These are phyloP conservation scores for Takifugu bimaculatus DNA, from an alignment of 2,113 vertebrate genomes.

Conservation along the genomic window DNA sequence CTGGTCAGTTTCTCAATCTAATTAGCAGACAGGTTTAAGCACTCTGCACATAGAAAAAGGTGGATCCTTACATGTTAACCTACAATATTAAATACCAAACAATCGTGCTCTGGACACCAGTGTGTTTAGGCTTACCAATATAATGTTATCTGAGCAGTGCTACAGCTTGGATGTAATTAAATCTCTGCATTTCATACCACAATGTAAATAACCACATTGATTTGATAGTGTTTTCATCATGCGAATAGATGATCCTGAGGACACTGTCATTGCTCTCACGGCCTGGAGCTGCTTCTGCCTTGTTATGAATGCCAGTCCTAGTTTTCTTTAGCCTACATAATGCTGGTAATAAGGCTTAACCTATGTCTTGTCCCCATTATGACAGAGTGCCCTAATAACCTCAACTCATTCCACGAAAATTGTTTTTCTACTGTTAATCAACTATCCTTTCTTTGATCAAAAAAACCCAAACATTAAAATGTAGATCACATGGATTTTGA, in stretches of 20 bases:
- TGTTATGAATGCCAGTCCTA: slow-evolving; percentile 5
- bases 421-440: neutral
- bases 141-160: too few species aligned
- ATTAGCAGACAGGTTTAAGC: slow-evolving; percentile 27
- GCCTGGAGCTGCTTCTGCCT: neutral
- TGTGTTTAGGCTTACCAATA: too few species aligned
- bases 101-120: neutral
- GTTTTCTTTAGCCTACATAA: slow-evolving; percentile 3
- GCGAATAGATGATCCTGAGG: too few species aligned
- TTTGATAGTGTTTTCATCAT: too few species aligned
- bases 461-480: too few species aligned
- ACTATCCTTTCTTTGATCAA: neutral
- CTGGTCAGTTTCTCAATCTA: slow-evolving; percentile 13
- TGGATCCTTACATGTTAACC: slow-evolving; percentile 35
- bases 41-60: neutral
- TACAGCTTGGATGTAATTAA: too few species aligned
- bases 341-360: slow-evolving; percentile 38
- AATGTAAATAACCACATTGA: too few species aligned
- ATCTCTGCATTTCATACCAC: too few species aligned
- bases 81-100: neutral
- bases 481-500: too few species aligned
- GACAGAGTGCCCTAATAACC: slow-evolving; percentile 6
- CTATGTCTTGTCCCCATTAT: slow-evolving; percentile 17
- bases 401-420: neutral
- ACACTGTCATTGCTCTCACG: neutral